Evolutionary conservation across 2,888 invertebrate genomes (phyloP).

Genomic region (Stenichneumon culpator): DNA sequence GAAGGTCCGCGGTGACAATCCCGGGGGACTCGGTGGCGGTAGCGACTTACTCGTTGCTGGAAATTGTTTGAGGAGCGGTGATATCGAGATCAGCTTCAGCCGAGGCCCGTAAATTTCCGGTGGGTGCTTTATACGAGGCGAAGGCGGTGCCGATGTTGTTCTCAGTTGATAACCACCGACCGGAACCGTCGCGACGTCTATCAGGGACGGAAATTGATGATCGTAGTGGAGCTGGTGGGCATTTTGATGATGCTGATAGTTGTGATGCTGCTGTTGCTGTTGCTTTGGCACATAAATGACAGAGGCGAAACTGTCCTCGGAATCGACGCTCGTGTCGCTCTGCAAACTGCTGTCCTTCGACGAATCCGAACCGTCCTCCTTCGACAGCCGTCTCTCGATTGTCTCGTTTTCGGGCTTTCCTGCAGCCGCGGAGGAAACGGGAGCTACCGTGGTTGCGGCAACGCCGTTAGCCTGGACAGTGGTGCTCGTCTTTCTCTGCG

Average conservation of each 20-base stretch:
- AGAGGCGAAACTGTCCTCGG: slow-evolving; percentile 97
- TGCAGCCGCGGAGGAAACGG: slow-evolving; percentile 65
- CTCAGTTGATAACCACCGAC: slow-evolving; percentile 87
- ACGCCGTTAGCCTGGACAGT: slow-evolving; percentile 73
- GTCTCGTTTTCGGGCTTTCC: slow-evolving; percentile 78
- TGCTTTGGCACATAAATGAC: slow-evolving; percentile 96
- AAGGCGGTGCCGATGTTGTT: slow-evolving; percentile 92
- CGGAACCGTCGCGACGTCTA: slow-evolving; percentile 87
- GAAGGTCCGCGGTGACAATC: slow-evolving; percentile 78
- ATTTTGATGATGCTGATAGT: slow-evolving; percentile 38
- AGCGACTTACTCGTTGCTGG: slow-evolving; percentile 87
- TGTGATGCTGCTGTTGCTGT: slow-evolving; percentile 73
- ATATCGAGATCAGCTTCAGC: slow-evolving; percentile 88
- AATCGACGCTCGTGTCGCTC: slow-evolving; percentile 97
- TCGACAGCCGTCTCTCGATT: slow-evolving; percentile 91
- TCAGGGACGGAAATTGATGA: slow-evolving; percentile 51
- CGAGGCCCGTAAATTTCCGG: slow-evolving; percentile 89
- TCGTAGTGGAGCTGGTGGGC: slow-evolving; percentile 28
- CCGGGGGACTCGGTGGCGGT: slow-evolving; percentile 82
- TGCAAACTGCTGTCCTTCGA: slow-evolving; percentile 96
- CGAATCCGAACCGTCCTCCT: slow-evolving; percentile 95
- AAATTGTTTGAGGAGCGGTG: slow-evolving; percentile 87
- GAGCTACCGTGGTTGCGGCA: slow-evolving; percentile 42
- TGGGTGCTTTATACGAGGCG: slow-evolving; percentile 90
- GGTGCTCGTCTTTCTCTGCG: slow-evolving; percentile 72